Base-by-base conservation (phyloP, 2,113 vertebrate species). In the Mionectes macconnelli region DNA sequence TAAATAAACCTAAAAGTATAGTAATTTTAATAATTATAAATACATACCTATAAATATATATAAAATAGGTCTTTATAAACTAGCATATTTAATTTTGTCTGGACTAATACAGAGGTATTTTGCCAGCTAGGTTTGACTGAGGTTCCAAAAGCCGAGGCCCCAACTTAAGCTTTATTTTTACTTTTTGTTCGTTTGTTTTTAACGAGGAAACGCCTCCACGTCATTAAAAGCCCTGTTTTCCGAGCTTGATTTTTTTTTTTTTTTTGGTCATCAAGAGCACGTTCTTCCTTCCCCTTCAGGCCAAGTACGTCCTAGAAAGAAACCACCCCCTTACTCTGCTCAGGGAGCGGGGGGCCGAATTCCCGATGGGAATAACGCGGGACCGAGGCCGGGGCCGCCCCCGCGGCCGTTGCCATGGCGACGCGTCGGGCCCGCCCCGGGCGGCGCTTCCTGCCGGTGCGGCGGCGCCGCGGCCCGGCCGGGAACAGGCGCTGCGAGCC, bases 191-290 rank as follows among this genome's bases (percentile, higher is more conserved):
- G 49, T 17, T 35, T 28, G 42, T 13, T 33, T 39, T 30, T 37
- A 12, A 24, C 0, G 35, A 5, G 16, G 1, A 66, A 69, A 60
- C 2, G 0, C 14, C 14, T 44, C 66, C 5, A 31, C 5, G 21
- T 14, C 28, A 33, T 8, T 20, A 62, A 77, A 80, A 56, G 9
- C 9, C 33, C 33, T 30, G 28, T 23, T 47, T 62, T 57, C 39
- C 35, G 18, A 66, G 15, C 9, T 28, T 20, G 4, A 0, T 14
- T 11, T 31, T 72, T 52, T 52, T 52, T 18, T 14, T 33, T 55
- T 31, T 10, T 45, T 45, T 55, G 63, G 44, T 20, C 15, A 21
- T n/a, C 10, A 42, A 20, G 20, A 74, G 2, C 4, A 30, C 5
- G 23, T 10, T 39, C 21, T 10, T 53, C 44, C n/a, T 20, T 22